phyloP scores from a whole-genome alignment of 2,888 invertebrate species.

The Iphiclides podalirius region DNA sequence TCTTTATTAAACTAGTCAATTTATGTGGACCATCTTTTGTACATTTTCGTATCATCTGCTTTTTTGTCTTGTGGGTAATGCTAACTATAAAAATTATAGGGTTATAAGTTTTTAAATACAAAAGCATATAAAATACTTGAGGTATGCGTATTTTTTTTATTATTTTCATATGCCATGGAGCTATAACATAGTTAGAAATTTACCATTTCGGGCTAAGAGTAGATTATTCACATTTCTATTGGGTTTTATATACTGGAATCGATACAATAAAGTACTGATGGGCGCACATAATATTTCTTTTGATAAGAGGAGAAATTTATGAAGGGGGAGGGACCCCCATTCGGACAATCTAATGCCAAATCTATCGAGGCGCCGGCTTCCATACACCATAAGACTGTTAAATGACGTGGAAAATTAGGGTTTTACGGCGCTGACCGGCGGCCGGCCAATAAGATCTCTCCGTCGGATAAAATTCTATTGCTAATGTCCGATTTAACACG shows the following conservation, averaged over 20 bases:
- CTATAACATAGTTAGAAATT: no score
- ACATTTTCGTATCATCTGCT: no score
- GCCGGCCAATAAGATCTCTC: constrained; percentile 40
- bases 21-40: no score
- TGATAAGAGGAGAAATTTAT: constrained; percentile 51
- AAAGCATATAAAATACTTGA: no score
- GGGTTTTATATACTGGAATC: constrained; percentile 7
- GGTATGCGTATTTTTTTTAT: no score
- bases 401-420: constrained; percentile 75
- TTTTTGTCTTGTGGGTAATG: no score
- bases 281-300: constrained; percentile 32
- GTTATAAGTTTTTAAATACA: no score
- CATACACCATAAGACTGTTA: constrained; percentile 67
- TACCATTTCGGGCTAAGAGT: no score
- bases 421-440: constrained; percentile 57
- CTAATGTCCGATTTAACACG: constrained; percentile 22
- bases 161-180: no score
- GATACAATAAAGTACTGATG: constrained; percentile 9
- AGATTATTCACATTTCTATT: background rate
- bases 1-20: no score
- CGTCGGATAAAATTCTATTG: constrained; percentile 22
- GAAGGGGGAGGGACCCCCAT: constrained; percentile 47
- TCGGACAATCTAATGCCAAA: constrained; percentile 63
- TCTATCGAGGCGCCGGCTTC: constrained; percentile 67
- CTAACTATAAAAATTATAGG: no score